These are phyloP conservation scores for Bradypus variegatus DNA, from an alignment of 2,797 vertebrate genomes.

Conservation along the genomic window DNA sequence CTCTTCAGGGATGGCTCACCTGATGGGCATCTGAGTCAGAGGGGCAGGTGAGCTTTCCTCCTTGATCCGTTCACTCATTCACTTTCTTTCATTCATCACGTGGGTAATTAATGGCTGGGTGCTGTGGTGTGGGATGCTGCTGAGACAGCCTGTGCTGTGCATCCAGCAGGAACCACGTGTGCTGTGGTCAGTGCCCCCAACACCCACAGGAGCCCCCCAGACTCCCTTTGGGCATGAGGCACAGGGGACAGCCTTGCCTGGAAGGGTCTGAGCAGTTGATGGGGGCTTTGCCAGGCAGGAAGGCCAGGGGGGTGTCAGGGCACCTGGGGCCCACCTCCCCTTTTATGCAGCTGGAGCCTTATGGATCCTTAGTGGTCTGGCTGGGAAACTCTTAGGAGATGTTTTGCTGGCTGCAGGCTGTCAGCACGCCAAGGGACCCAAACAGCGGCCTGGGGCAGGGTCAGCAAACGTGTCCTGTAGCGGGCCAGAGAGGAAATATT, in stretches of 20 bases:
- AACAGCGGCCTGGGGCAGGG: not conserved
- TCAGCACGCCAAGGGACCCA: rapidly evolving
- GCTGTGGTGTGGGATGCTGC: rapidly evolving
- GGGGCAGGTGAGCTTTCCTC: rapidly evolving
- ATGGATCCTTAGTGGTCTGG: no score
- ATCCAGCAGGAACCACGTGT: rapidly evolving
- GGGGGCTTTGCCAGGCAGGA: not conserved
- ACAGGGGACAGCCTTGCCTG: not conserved
- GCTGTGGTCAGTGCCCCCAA: no score
- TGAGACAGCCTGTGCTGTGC: not conserved
- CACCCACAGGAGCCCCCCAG: not conserved
- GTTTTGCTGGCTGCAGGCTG: not conserved
- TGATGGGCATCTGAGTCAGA: no score
- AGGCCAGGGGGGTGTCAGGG: rapidly evolving
- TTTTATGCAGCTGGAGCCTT: not conserved
- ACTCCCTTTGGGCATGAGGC: rapidly evolving
- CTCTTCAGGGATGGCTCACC: no score
- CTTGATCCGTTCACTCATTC: not conserved
- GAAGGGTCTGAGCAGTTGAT: not conserved
- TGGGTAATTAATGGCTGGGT: rapidly evolving
- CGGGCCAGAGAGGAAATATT: not conserved
- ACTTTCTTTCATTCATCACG: not conserved
- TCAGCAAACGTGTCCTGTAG: not conserved
- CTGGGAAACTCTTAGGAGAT: not conserved
- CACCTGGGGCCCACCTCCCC: not conserved